Evolutionary conservation across 2,113 vertebrate genomes (phyloP), one percentile per base, ranked within the genome.

Genomic region (Hydropotes inermis): DNA sequence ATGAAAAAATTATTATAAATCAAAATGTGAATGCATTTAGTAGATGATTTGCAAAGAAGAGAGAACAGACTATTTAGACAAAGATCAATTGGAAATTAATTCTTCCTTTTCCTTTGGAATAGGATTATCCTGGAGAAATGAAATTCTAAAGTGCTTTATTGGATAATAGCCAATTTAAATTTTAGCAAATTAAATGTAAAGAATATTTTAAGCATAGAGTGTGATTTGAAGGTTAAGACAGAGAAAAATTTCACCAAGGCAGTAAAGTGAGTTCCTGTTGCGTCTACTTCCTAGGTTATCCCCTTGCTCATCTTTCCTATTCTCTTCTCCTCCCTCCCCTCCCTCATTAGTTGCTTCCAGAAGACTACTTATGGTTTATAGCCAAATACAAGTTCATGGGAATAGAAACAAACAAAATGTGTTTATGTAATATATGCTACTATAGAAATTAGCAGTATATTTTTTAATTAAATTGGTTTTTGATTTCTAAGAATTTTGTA

Each of bases 121-220:
- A 83, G 57, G 64, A 95, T 93, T 96, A 94, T 96, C 76, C 82
- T 94, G 28, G 39, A 86, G 57, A 97, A 95, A 85, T 47, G 25
- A 23, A 79, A 94, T 93, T 91, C 82, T 97, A 97, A 98, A 97
- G 91, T 97, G 87, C 91, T 95, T 93, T 97, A 95, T 86, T 97
- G 96, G 95, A 89, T 60, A 96, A 95, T 58, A 89, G 94, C 96
- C 97, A 97, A 86, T 91, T 90, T 94, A 96, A 96, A 91, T 91
- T 94, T 96, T 93, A 94, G 27, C 67, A 94, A 95, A 97, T 98
- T 97, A 97, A 97, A 96, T 81, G 39, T 52, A 82, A 91, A 79
- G 17, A 88, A 43, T 86, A 89, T 95, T 88, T 91, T 93, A 92
- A 47, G 25, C 81, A 57, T 47, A 45, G 47, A 60, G 33, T 91